Evolutionary conservation across 2,797 vertebrate genomes (phyloP).

Genomic region (Sphaeramia orbicularis): DNA sequence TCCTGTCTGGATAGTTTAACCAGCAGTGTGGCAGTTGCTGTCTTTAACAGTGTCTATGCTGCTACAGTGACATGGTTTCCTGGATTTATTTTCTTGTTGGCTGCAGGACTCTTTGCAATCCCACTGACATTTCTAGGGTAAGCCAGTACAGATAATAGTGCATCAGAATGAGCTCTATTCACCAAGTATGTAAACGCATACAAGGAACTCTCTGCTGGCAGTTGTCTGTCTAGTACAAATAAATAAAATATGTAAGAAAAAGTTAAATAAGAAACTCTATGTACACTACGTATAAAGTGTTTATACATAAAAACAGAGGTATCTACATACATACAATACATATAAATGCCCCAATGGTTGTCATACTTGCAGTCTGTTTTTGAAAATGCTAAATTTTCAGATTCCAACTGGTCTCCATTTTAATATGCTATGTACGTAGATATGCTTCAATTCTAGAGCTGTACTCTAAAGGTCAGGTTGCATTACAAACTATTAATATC

Average conservation of each 20-base stretch:
- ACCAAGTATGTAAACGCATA: no score
- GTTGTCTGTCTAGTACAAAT: neutral
- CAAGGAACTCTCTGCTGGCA: neutral
- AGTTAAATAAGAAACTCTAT: no score
- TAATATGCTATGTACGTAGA: neutral
- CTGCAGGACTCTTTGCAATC: slow-evolving; percentile 87
- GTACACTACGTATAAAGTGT: no score
- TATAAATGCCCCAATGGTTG: no score
- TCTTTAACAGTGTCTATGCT: slow-evolving; percentile 91
- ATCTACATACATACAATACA: no score
- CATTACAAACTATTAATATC: neutral
- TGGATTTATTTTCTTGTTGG: slow-evolving; percentile 91
- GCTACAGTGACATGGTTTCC: slow-evolving; percentile 90
- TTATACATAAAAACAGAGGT: no score
- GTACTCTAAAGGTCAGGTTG: slow-evolving; percentile 7
- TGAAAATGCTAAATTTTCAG: no score
- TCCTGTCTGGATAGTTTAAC: slow-evolving; percentile 90
- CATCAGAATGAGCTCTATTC: neutral
- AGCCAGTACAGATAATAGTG: slow-evolving; percentile 52
- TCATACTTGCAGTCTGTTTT: no score
- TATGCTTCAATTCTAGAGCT: slow-evolving; percentile 24
- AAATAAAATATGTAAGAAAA: no score
- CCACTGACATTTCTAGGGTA: slow-evolving; percentile 89
- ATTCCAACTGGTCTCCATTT: no score
- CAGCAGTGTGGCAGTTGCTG: slow-evolving; percentile 67